Base-by-base conservation (phyloP, 2,888 invertebrate species). In the Drosophila birchii region DNA sequence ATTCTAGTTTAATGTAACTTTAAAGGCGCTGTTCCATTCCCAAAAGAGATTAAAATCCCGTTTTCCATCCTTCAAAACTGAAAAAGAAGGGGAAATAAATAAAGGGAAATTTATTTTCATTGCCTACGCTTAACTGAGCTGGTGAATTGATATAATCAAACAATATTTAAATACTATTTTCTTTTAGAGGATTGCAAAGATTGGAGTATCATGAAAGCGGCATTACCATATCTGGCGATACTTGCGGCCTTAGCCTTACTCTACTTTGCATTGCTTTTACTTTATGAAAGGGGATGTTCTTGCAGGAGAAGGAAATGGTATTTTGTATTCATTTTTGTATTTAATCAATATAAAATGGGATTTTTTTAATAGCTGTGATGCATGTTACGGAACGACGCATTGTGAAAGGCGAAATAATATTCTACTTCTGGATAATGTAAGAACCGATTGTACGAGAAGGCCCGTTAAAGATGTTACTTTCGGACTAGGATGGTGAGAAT, bases 31-130 rank as follows among this genome's bases (percentile, higher is more conserved):
- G 16, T 16, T 32, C n/a, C 60, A 47, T 38, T 38, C 47, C 14
- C 8, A 47, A 62, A 59, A 29, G 43, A 36, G 62, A 49, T 51
- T 64, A 29, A 36, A 36, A 39, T 38, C 18, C 34, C 9, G 20
- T n/a, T 45, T 41, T 18, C 2, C 18, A 23, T 38, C 38, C 62
- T 34, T 18, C n/a, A 55, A 44, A 12, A 26, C 16, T 23, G 14
- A 2, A 9, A 18, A 39, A 64, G 55, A 53, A 39, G 29, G 57
- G 62, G 49, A 29, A 62, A 43, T 11, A 51, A 64, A 64, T 64
- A 69, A 34, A 12, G 38, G 47, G 58, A 57, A 69, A 63, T 66
- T 60, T 41, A 5, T 18, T 36, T 9, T 29, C 16, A 18, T 12
- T 63, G 12, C 45, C 7, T 38, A 11, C 20, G 16, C 16, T 8